Evolutionary conservation across 2,113 vertebrate genomes (phyloP).

Genomic region (Cryptoleucopteryx plumbea): DNA sequence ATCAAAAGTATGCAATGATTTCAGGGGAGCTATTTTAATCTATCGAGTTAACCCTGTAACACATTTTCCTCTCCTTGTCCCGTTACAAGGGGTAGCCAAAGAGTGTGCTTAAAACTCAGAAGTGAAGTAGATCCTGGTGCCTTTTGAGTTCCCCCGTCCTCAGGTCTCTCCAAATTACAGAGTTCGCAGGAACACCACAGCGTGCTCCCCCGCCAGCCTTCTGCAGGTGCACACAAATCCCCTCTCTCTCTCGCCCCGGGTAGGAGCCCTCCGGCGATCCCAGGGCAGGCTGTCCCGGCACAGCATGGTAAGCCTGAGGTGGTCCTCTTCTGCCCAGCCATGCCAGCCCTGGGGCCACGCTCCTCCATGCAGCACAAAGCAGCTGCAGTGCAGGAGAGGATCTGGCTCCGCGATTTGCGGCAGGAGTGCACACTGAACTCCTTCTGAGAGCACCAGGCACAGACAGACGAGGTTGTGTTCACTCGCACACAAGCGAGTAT

Average conservation of each 20-base stretch:
- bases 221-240: background rate
- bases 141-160: background rate
- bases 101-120: background rate
- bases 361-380: background rate
- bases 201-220: background rate
- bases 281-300: background rate
- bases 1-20: background rate
- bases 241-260: background rate
- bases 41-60: background rate
- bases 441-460: background rate
- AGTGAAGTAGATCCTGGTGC: background rate
- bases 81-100: background rate
- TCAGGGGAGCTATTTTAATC: background rate
- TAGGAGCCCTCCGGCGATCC: rapidly evolving
- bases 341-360: background rate
- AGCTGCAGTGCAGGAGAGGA: background rate
- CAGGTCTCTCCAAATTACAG: rapidly evolving
- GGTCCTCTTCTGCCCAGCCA: background rate
- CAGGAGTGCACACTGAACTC: background rate
- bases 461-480: conserved; percentile 23
- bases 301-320: rapidly evolving
- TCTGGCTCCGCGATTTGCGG: background rate
- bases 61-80: background rate
- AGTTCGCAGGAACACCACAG: background rate
- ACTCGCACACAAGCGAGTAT: background rate